Evolutionary conservation across 2,797 vertebrate genomes (phyloP).

Genomic region (Champsocephalus esox): DNA sequence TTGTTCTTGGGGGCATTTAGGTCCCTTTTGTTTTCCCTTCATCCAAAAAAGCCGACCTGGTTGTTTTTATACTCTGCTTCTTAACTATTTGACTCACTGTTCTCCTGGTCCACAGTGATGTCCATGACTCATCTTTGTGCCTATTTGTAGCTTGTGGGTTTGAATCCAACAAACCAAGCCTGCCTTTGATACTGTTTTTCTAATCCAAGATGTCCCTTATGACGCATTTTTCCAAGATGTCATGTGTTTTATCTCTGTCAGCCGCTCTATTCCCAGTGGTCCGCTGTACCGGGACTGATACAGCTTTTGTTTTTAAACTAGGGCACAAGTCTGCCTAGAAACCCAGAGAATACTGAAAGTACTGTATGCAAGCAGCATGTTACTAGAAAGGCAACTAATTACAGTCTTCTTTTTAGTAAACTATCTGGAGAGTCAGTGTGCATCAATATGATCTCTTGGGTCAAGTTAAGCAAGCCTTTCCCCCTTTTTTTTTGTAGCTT

Average conservation of each 20-base stretch:
- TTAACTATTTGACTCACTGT: slow-evolving; percentile 6
- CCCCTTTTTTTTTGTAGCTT: neutral
- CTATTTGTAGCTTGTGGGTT: slow-evolving; percentile 49
- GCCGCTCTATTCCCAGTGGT: slow-evolving; percentile 59
- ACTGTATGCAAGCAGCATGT: slow-evolving; percentile 10
- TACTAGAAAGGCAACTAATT: slow-evolving; percentile 16
- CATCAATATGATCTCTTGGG: slow-evolving; percentile 8
- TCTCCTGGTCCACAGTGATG: slow-evolving; percentile 26
- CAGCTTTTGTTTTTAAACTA: slow-evolving; percentile 65
- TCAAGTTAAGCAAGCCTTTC: no score
- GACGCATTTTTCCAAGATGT: slow-evolving; percentile 63
- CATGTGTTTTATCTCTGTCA: slow-evolving; percentile 63
- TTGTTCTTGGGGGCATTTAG: slow-evolving; percentile 21
- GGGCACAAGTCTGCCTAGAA: slow-evolving; percentile 57
- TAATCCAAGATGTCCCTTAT: slow-evolving; percentile 58
- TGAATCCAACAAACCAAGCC: slow-evolving; percentile 56
- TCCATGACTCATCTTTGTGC: slow-evolving; percentile 45
- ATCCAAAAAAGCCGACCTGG: slow-evolving; percentile 12
- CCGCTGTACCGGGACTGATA: slow-evolving; percentile 44
- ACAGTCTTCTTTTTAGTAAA: neutral
- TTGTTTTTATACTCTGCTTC: slow-evolving; percentile 12
- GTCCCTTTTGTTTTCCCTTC: neutral
- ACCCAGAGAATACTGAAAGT: slow-evolving; percentile 31
- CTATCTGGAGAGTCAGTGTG: slow-evolving; percentile 16
- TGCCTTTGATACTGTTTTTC: slow-evolving; percentile 55